These are phyloP conservation scores for Phoenicopterus ruber DNA, from an alignment of 2,113 vertebrate genomes.

Conservation along the genomic window DNA sequence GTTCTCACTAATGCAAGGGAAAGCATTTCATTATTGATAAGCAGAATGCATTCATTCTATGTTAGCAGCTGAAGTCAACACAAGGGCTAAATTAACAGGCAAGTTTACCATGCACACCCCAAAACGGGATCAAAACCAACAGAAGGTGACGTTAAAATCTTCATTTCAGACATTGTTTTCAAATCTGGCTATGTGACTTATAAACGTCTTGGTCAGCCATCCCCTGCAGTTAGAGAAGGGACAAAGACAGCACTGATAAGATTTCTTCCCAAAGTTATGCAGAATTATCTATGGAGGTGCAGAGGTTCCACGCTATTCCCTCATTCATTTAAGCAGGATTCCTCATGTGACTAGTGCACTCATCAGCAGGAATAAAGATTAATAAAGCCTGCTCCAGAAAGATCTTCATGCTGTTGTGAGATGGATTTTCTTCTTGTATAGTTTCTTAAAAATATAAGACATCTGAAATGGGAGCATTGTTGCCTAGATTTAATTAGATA, in stretches of 20 bases:
- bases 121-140: neutral
- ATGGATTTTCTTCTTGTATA: neutral
- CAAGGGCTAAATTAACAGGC: neutral
- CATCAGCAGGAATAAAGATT: neutral
- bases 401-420: neutral
- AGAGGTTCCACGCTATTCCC: neutral
- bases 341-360: neutral
- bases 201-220: neutral
- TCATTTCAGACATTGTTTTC: neutral
- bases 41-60: neutral
- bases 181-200: neutral
- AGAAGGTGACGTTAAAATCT: neutral
- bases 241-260: neutral
- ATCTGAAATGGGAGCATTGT: neutral
- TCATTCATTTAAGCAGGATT: neutral
- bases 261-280: neutral
- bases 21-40: neutral
- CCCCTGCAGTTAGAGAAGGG: neutral
- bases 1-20: neutral
- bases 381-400: neutral
- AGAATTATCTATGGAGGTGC: neutral
- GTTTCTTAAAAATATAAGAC: constrained; percentile 7
- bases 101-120: neutral
- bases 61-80: neutral
- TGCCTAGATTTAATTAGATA: neutral